A percentile compares a stretch with the other conserved stretches of the same genome.
Conservation (phyloP, 2,888 invertebrate genomes). For the Allophyes oxyacanthae region DNA sequence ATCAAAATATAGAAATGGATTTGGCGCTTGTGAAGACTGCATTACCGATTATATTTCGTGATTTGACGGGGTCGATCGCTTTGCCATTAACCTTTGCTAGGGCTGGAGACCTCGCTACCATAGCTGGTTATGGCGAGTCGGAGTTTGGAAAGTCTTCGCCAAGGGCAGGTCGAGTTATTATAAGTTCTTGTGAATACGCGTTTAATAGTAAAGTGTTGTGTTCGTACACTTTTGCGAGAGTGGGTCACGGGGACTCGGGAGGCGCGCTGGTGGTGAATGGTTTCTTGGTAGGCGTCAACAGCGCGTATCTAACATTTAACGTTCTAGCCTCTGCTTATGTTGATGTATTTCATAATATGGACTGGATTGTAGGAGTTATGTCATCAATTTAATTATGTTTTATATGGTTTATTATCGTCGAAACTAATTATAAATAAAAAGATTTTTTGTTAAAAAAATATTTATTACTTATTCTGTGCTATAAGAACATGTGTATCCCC, state of each 20-base stretch:
- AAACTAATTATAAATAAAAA: too few species aligned
- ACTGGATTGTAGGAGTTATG: neutral
- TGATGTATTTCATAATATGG: neutral
- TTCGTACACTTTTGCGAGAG: neutral
- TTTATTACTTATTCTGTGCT: too few species aligned
- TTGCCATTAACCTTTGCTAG: neutral
- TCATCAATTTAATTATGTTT: neutral
- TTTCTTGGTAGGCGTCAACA: neutral
- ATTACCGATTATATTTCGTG: neutral
- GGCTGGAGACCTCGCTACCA: neutral
- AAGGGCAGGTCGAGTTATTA: neutral
- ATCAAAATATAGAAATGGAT: neutral
- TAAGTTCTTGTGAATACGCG: neutral
- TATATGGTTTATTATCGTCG: too few species aligned
- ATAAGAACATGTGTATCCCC: too few species aligned
- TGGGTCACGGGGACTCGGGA: neutral
- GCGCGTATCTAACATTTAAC: too few species aligned
- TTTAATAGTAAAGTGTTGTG: neutral
- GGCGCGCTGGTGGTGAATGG: neutral
- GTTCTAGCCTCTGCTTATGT: neutral
- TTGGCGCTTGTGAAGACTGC: slow-evolving; percentile 14
- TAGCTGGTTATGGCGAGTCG: slow-evolving; percentile 7
- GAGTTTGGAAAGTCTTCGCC: neutral
- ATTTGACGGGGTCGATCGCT: slow-evolving; percentile 1
- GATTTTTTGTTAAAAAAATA: too few species aligned